Conservation (phyloP, 2,113 vertebrate species). For the Eidolon helvum region DNA sequence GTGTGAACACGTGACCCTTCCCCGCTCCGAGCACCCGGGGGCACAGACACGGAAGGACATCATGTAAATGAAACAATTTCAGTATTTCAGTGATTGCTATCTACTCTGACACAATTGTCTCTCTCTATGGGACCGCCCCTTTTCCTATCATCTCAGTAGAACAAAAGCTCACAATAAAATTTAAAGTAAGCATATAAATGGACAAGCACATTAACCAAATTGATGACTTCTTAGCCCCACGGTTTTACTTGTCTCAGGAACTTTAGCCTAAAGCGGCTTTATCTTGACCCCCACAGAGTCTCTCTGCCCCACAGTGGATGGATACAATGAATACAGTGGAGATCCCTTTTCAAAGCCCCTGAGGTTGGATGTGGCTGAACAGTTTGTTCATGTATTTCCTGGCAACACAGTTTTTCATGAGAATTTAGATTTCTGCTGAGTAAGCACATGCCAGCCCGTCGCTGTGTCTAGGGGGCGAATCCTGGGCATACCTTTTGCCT, state of each 20-base stretch:
- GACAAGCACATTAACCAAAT: neutral
- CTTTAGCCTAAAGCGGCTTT: neutral
- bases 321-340: neutral
- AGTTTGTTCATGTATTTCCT: neutral
- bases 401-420: neutral
- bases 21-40: neutral
- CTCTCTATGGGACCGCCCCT: neutral
- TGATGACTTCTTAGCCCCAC: neutral
- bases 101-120: neutral
- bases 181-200: neutral
- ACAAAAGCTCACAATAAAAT: neutral
- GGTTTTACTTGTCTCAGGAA: neutral
- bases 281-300: neutral
- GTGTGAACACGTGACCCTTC: slow-evolving; percentile 9
- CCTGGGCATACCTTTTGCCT: neutral
- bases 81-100: neutral
- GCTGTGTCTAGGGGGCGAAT: neutral
- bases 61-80: neutral
- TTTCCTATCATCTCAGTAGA: neutral
- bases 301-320: neutral
- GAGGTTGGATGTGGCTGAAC: neutral
- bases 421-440: neutral
- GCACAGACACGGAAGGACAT: neutral
- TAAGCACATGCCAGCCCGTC: neutral
- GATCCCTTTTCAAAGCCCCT: neutral